Evolutionary conservation across 2,888 invertebrate genomes (phyloP), one percentile per base, ranked within the genome.

Genomic region (Graphium colonna): DNA sequence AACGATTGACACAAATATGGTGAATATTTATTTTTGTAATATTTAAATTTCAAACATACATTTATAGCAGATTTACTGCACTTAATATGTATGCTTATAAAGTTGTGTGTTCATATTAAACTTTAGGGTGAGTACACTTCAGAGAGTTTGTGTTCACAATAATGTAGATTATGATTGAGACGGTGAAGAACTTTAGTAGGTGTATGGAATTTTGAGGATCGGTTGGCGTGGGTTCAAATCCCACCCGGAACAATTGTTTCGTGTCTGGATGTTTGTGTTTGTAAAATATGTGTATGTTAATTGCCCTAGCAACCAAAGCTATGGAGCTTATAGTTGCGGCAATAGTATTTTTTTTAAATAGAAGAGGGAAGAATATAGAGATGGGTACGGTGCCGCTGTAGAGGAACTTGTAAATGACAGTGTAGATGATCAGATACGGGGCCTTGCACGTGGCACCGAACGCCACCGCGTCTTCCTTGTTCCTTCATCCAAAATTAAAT

Each of bases 381-480:
- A 31, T 31, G 26, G 59, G 59, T 60, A 59, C 60, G 55, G 52
- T 15, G 47, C 33, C 44, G 57, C 57, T 52, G 73, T 59, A 79
- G 61, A 80, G 65, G 54, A 76, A 76, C 56, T 76, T 74, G 57
- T 68, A 64, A 51, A 80, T 71, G 63, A 71, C 58, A 40, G 65
- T 66, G 64, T 68, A 73, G 26, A 81, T 63, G 52, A 73, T 67
- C 31, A 67, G 62, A 60, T 80, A 74, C 28, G 65, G 67, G n/a
- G 71, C 60, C 13, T 69, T 68, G 74, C 81, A 81, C 8, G 81
- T 79, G 60, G 77, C 75, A 1, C 90, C 90, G 62, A 90, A 90
- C 75, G 90, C 90, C 1, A 77, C 75, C 3, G 96, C 96, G 79
- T 98, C 97, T 70, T 97, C 97, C 60, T 96, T 97, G 57, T 96